Evolutionary conservation across 2,888 invertebrate genomes (phyloP).

Genomic region (Pristionchus fissidentatus): DNA sequence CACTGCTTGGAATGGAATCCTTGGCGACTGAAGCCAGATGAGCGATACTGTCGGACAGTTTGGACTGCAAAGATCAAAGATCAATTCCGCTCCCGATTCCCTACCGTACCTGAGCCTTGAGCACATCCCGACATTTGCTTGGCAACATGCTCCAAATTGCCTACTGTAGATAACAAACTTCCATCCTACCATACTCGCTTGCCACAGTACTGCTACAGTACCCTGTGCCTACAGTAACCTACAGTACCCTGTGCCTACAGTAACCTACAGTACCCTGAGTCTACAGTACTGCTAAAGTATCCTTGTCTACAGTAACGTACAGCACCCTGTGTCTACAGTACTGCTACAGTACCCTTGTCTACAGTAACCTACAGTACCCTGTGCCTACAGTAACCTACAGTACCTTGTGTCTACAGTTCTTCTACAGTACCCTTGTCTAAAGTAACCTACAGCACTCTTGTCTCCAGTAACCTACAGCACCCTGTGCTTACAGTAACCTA

Average conservation of each 20-base stretch:
- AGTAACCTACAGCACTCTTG: not conserved
- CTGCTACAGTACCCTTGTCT: not conserved
- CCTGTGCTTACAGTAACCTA: not conserved
- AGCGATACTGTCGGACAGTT: not conserved
- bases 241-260: not conserved
- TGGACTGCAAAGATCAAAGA: not conserved
- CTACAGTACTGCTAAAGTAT: too few species aligned
- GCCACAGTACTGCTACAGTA: not conserved
- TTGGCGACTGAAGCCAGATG: not conserved
- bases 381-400: not conserved
- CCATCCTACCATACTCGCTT: not conserved
- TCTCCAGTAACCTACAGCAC: not conserved
- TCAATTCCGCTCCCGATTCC: not conserved
- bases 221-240: not conserved
- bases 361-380: not conserved
- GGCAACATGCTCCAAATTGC: conserved; percentile 20
- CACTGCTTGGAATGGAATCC: not conserved
- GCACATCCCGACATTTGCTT: not conserved
- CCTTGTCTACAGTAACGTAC: too few species aligned
- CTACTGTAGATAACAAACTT: not conserved
- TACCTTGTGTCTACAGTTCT: too few species aligned
- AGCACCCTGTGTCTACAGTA: not conserved
- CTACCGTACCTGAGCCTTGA: conserved; percentile 44
- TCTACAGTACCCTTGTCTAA: too few species aligned
- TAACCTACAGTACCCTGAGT: too few species aligned